Evolutionary conservation across 2,797 vertebrate genomes (phyloP), one percentile per base, ranked within the genome.

Genomic region (Pangasius larnaudii): DNA sequence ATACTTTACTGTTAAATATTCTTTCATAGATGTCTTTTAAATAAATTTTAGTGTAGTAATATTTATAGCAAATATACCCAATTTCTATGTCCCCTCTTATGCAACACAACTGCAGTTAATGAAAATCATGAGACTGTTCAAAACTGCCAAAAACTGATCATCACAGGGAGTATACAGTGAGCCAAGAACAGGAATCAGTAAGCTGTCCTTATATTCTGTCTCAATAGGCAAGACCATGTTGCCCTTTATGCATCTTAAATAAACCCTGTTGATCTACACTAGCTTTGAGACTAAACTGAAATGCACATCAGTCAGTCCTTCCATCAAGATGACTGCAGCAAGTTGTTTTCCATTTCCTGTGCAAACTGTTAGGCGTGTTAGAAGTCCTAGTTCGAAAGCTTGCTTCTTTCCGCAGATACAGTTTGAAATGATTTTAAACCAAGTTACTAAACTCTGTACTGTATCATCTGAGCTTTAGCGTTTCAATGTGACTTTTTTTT

Each of bases 281-380:
- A 27, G 69, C 24, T 65, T 0, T 78, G 65, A 30, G 75, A 75
- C 77, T 88, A 7, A 89, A 53, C 30, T 77, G 51, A 56, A 85
- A 56, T 65, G 30, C 33, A 71, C 72, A 65, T 53, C 18, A 16
- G 14, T 63, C 71, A 16, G 16, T 89, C 88, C 84, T 89, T 84
- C 63, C 85, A 90, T 33, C 13, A 86, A 85, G 42, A 89, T 72
- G 65, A 91, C 85, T 87, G 81, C 93, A 93, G 92, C 91, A 90
- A 92, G 90, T 85, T 86, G 88, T 93, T 94, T 95, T 93, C 91
- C 93, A 87, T 74, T 79, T 78, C 88, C 84, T 87, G 87, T 77
- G 87, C 89, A 92, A 69, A 88, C 90, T 51, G 86, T 33, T 92
- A 89, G 88, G 5, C 1, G n/a, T 65, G 5, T 49, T 30, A 67